A percentile compares a stretch with the other conserved stretches of the same genome.
Evolutionary conservation across 2,797 vertebrate species (phyloP).

Genomic region (Taenioides sp.): DNA sequence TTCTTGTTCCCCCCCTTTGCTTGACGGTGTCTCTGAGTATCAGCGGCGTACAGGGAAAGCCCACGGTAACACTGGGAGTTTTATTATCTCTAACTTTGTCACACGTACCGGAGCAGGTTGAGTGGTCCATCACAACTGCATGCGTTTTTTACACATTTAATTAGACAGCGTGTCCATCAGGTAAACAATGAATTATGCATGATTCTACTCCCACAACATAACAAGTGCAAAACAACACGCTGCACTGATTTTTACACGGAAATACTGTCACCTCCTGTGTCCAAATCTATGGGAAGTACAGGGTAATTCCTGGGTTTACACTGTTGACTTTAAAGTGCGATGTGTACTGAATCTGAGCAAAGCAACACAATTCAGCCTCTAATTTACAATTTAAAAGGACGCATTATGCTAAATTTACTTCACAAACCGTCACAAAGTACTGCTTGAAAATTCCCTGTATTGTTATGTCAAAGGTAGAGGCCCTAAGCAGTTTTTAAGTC

Average conservation of each 20-base stretch:
- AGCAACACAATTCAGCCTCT: not conserved
- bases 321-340: too few relatives aligned
- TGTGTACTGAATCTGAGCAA: too few relatives aligned
- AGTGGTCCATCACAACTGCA: slow-evolving; percentile 36
- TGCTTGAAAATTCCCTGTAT: too few relatives aligned
- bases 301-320: not conserved
- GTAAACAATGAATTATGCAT: slow-evolving; percentile 69
- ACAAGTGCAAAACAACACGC: slow-evolving; percentile 14
- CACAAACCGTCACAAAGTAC: too few relatives aligned
- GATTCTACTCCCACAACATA: slow-evolving; percentile 28
- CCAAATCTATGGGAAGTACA: not conserved
- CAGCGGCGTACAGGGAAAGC: not conserved
- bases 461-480: too few relatives aligned
- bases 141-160: slow-evolving; percentile 46
- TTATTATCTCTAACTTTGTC: slow-evolving; percentile 25
- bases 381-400: too few relatives aligned
- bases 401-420: too few relatives aligned
- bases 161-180: slow-evolving; percentile 59
- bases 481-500: too few relatives aligned
- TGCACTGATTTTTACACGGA: slow-evolving; percentile 7
- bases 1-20: not conserved
- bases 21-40: not conserved
- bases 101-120: slow-evolving; percentile 16
- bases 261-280: slow-evolving; percentile 6
- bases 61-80: not conserved